Base-by-base conservation (phyloP, 2,797 vertebrate genomes). In the Ammospiza maritima region DNA sequence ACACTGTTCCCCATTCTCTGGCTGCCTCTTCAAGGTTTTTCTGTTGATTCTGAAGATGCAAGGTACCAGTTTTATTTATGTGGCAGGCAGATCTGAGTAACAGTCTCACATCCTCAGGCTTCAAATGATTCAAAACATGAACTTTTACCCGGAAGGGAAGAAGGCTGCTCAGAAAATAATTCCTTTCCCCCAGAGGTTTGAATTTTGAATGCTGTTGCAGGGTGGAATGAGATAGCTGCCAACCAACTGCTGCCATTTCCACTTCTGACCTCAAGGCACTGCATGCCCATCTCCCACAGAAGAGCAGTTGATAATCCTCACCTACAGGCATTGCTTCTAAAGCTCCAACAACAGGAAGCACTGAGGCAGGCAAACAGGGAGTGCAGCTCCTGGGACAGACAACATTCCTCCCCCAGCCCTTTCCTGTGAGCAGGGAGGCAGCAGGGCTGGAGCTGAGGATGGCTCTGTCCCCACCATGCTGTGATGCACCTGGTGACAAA, bases 381-480 rank as follows among this genome's bases (percentile, higher is more conserved):
- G 44, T 0, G 0, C 26, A 8, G 2, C 65, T 73, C 66, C 60
- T 11, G 48, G 69, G 13, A 61, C 1, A 53, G 18, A 29, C 67
- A 40, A 1, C 3, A 48, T 7, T 45, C 19, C 66, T 67, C 2
- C 6, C 18, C 62, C 77, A 70, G 30, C 54, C 60, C 64, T 34
- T 4, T 19, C 44, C 81, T 21, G 2, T 0, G 32, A 48, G 48
- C 12, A 1, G 32, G 1, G 9, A 56, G 64, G 45, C 50, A 64
- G 70, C 17, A 0, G 58, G 0, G 34, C 51, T 12, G 74, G 25
- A 86, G 73, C 56, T 14, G 40, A 25, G 62, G 42, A n/a, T 5
- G 11, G 13, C 47, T 42, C 20, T 13, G 34, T 34, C 72, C n/a
- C 18, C 45, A 25, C 10, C 51, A 18, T 0, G 2, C 42, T 0